Percentiles rank a stretch among this genome's conserved stretches.
These are phyloP conservation scores for Cricetomys ansorgei DNA, from an alignment of 2,113 vertebrate genomes.

Conservation along the genomic window DNA sequence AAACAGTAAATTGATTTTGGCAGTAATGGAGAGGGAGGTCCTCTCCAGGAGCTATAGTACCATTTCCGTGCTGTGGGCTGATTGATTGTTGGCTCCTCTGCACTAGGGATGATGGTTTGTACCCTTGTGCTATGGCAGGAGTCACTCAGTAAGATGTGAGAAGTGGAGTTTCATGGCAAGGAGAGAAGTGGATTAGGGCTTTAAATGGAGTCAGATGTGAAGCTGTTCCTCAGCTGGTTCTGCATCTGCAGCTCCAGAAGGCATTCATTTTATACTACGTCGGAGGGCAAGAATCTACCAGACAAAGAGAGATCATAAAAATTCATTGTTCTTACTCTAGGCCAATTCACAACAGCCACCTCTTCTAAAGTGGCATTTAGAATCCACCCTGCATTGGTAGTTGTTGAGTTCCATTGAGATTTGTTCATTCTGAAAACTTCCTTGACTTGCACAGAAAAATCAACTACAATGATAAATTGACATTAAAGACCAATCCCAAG, in stretches of 20 bases:
- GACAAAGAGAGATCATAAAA: slow-evolving; percentile 38
- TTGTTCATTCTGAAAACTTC: slow-evolving; percentile 36
- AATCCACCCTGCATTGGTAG: background rate
- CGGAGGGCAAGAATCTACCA: slow-evolving; percentile 14
- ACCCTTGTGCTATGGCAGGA: background rate
- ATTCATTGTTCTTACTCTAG: background rate
- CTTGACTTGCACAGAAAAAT: slow-evolving; percentile 49
- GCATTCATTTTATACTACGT: background rate
- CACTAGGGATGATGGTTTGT: background rate
- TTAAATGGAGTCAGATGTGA: background rate
- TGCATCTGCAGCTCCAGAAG: slow-evolving; percentile 10
- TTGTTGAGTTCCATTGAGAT: background rate
- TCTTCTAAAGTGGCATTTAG: background rate
- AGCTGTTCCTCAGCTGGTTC: background rate
- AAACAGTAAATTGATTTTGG: slow-evolving; percentile 5
- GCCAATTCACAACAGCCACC: background rate
- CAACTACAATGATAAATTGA: slow-evolving; percentile 61
- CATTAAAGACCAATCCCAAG: slow-evolving; percentile 57
- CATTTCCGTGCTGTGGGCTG: background rate
- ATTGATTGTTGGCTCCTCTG: background rate
- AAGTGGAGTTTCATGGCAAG: background rate
- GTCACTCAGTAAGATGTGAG: background rate
- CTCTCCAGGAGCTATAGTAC: background rate
- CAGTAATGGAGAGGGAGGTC: background rate
- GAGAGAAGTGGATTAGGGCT: background rate